Base-by-base conservation (phyloP, 2,113 vertebrate genomes). In the Pseudolaguvia tuberculata region DNA sequence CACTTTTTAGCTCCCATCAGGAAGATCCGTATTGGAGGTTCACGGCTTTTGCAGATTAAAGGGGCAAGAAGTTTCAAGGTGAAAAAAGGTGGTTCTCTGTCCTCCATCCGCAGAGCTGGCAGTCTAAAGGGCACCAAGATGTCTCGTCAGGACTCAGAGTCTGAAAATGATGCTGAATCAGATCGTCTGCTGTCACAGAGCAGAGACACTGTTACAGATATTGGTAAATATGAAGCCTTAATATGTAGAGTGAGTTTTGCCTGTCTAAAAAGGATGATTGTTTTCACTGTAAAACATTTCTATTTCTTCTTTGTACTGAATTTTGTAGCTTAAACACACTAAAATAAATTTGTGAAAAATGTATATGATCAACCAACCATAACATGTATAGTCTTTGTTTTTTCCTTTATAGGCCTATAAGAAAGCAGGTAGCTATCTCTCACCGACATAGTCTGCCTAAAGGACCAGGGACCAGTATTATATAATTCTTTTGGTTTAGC, bases 71-170 rank as follows among this genome's bases (percentile, higher is more conserved):
- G 96, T 89, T 99, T 99, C 90, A 93, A 95, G 59, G 92, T 99
- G 79, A 99, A 99, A 91, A 99, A 98, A 85, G 97, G 96, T 45
- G 96, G 96, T 84, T 98, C 96, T 48, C 90, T 99, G 88, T 98
- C 96, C 42, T 99, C 95, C 81, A 96, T 99, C 83, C 95, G 94
- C 84, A 90, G 94, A 71, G 95, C 96, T 45, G 95, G 97, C 81
- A 99, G 96, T 90, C 93, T 99, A 87, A 99, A 99, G 91, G 97
- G 97, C 93, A 96, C 94, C 89, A 99, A 99, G 90, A 86, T 97
- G 88, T 94, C 96, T 83, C 92, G 96, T 82, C 97, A 99, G 90
- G 97, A 99, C 89, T 99, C 97, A 4, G 96, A 96, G 91, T 99
- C 97, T 47, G 97, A 99, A 91, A 98, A 96, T 85, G 96, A 99